Base-by-base conservation (phyloP, 2,113 vertebrate genomes). In the Prietella phreatophila region DNA sequence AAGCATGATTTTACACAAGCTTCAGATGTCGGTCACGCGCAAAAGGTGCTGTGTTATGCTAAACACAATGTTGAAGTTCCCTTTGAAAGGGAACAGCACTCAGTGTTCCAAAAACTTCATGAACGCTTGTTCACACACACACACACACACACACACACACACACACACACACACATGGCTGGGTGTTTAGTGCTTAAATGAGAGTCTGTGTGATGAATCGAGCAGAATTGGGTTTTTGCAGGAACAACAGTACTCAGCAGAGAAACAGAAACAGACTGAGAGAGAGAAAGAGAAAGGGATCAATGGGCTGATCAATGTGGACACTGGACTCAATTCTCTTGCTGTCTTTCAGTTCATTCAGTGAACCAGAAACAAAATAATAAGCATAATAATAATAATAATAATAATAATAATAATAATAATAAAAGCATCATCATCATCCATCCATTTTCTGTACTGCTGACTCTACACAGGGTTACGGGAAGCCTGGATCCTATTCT, bases 81-180 rank as follows among this genome's bases (percentile, higher is more conserved):
- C 36, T 36, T 36, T 36, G 36, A 36, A 36, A 36, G 36, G 36
- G 36, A 36, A 36, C 71, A 85, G 11, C 53, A 58, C 63, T 85
- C 42, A 76, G 55, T 85, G 56, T 78, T 85, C 27, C 36, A 85
- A 73, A 85, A 85, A 78, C 56, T 76, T 85, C 71, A 78, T 85
- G 33, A 78, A 25, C 27, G n/a, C 84, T 85, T 76, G 19, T 60
- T 85, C 15, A 11, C 53, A 14, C 33, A 56, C 80, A 76, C 89
- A 75, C 69, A 71, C 47, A 36, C 53, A 85, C 53, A 80, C 86
- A 88, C 89, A 88, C 71, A 56, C 83, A 55, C 39, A 83, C 81
- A 56, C 69, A 71, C 47, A 36, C 53, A 85, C 53, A 80, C 86
- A 88, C 89, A 88, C 71, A 56, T 19, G 11, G 17, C 3, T 42